A percentile compares a stretch with the other conserved stretches of the same genome.
Evolutionary conservation across 2,113 vertebrate species (phyloP).

Genomic region (Rutilus rutilus): DNA sequence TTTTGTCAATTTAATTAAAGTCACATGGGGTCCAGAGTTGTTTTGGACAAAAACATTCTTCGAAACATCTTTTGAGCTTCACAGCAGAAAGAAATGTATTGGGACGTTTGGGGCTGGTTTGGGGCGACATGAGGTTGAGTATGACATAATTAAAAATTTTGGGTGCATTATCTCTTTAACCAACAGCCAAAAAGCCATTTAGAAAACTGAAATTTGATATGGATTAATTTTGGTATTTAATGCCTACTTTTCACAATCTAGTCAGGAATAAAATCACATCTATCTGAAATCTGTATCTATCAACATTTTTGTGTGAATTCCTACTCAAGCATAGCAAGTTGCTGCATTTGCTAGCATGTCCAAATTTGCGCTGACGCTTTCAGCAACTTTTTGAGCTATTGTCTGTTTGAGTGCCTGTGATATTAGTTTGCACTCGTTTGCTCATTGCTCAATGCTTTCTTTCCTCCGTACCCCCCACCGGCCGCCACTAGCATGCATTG

Average conservation of each 20-base stretch:
- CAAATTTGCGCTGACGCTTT: background rate
- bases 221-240: background rate
- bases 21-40: background rate
- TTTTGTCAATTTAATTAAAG: background rate
- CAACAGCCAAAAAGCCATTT: background rate
- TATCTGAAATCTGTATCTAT: background rate
- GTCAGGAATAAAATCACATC: background rate
- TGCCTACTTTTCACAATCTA: background rate
- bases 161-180: background rate
- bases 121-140: background rate
- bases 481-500: conserved; percentile 50
- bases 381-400: conserved; percentile 12
- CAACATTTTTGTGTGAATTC: background rate
- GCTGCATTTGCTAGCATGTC: background rate
- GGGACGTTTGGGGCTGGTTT: background rate
- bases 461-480: conserved; percentile 48
- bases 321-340: background rate
- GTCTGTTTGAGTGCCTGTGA: conserved; percentile 6
- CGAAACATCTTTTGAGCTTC: background rate
- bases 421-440: background rate
- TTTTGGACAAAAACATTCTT: background rate
- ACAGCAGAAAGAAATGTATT: background rate
- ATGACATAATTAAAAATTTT: background rate
- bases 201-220: background rate
- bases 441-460: conserved; percentile 15